Evolutionary conservation across 1,140 invertebrate genomes (phyloP).

Genomic region (Leptinotarsa defecta): DNA sequence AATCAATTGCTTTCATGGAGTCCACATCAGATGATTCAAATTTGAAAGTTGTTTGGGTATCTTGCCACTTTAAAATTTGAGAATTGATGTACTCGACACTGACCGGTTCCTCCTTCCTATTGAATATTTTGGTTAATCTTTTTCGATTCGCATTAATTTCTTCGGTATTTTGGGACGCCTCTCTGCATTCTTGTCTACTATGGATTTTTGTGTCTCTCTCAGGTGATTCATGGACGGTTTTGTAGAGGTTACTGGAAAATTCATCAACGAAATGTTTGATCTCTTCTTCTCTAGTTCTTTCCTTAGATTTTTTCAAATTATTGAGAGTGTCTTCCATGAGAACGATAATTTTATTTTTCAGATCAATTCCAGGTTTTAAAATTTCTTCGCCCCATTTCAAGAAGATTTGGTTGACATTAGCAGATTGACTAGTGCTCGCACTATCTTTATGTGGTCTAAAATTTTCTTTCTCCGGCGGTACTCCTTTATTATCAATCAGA

Average conservation of each 20-base stretch:
- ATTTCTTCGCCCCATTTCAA: conserved; percentile 49
- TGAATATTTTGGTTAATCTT: neutral
- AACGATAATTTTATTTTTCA: conserved; percentile 43
- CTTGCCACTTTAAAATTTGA: conserved; percentile 38
- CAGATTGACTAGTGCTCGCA: neutral
- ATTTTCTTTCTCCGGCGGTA: conserved; percentile 34
- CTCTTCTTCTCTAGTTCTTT: conserved; percentile 30
- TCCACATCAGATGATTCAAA: conserved; percentile 39
- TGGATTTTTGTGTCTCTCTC: neutral
- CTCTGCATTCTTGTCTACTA: neutral
- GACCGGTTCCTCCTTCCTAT: conserved; percentile 9
- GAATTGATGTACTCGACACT: conserved; percentile 45
- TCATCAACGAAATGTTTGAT: conserved; percentile 32
- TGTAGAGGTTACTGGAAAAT: conserved; percentile 32
- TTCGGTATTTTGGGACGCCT: neutral
- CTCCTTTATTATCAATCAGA: conserved; percentile 22
- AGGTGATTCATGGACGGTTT: conserved; percentile 22
- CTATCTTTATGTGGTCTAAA: conserved; percentile 26
- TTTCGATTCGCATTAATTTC: neutral
- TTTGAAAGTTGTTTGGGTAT: conserved; percentile 41
- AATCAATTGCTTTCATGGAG: conserved; percentile 2
- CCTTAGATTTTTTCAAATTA: conserved; percentile 30
- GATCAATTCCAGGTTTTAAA: conserved; percentile 41
- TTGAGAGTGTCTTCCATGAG: conserved; percentile 39
- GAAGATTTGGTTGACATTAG: conserved; percentile 29